These are phyloP conservation scores for Machimus rusticus DNA, from an alignment of 2,888 invertebrate genomes.

Conservation along the genomic window DNA sequence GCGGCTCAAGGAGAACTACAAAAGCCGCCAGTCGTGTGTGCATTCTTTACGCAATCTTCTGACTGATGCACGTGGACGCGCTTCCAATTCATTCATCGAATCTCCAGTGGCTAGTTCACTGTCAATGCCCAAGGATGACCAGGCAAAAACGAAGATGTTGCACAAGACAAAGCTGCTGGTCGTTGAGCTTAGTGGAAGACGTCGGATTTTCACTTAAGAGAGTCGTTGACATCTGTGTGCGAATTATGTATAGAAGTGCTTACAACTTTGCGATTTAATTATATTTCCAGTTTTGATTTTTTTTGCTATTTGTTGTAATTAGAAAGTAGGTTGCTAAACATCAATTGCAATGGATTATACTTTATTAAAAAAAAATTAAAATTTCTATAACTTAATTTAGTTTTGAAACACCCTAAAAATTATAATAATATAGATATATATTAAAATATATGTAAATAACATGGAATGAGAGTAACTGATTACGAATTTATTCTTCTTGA, in stretches of 20 bases:
- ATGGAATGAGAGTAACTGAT: no score
- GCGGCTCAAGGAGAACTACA: slow-evolving; percentile 3
- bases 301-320: no score
- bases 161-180: background rate
- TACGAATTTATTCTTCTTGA: no score
- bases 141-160: background rate
- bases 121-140: slow-evolving; percentile 8
- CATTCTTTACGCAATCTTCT: background rate
- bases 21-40: background rate
- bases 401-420: no score
- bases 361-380: no score
- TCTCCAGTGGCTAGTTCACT: background rate
- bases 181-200: background rate
- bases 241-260: background rate
- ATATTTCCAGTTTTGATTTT: no score
- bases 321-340: no score
- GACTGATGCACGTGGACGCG: background rate
- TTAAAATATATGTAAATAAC: no score
- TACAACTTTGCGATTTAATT: background rate
- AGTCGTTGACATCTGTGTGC: background rate
- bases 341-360: no score
- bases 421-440: no score
- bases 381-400: no score
- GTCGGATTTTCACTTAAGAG: background rate
- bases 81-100: background rate